phyloP scores from a whole-genome alignment of 2,113 vertebrate species.

The Antechinus flavipes region DNA sequence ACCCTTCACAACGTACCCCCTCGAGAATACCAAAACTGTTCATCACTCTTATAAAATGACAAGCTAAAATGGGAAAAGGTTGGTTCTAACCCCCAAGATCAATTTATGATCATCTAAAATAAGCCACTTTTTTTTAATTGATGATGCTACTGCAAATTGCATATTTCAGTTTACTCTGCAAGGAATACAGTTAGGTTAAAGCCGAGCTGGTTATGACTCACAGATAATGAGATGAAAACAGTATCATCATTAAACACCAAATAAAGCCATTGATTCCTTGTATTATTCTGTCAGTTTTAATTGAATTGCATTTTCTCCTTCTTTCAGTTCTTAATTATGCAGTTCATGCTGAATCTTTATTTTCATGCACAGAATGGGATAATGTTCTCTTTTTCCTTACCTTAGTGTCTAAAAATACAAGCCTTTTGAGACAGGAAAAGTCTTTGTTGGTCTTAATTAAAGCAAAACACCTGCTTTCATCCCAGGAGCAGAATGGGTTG shows the following conservation, averaged over 20 bases:
- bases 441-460: slow-evolving; percentile 82
- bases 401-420: slow-evolving; percentile 77
- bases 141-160: slow-evolving; percentile 67
- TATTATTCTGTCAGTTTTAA: slow-evolving; percentile 80
- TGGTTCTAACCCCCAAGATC: slow-evolving; percentile 57
- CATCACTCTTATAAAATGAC: slow-evolving; percentile 43
- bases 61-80: slow-evolving; percentile 44
- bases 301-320: slow-evolving; percentile 70
- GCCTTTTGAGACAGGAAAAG: slow-evolving; percentile 60
- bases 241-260: slow-evolving; percentile 82
- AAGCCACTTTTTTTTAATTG: slow-evolving; percentile 73
- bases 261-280: slow-evolving; percentile 84
- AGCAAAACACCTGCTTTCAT: slow-evolving; percentile 75
- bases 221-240: slow-evolving; percentile 79
- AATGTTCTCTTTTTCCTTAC: slow-evolving; percentile 75
- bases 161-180: slow-evolving; percentile 79
- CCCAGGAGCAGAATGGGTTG: slow-evolving; percentile 69
- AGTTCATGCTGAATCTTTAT: slow-evolving; percentile 78
- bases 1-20: neutral
- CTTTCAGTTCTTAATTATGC: slow-evolving; percentile 79
- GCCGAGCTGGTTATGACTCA: slow-evolving; percentile 77
- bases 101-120: slow-evolving; percentile 72
- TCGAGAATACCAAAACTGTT: neutral
- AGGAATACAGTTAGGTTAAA: slow-evolving; percentile 75
- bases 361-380: slow-evolving; percentile 73